Base-by-base conservation (phyloP, 2,797 vertebrate species). In the Brotula barbata region DNA sequence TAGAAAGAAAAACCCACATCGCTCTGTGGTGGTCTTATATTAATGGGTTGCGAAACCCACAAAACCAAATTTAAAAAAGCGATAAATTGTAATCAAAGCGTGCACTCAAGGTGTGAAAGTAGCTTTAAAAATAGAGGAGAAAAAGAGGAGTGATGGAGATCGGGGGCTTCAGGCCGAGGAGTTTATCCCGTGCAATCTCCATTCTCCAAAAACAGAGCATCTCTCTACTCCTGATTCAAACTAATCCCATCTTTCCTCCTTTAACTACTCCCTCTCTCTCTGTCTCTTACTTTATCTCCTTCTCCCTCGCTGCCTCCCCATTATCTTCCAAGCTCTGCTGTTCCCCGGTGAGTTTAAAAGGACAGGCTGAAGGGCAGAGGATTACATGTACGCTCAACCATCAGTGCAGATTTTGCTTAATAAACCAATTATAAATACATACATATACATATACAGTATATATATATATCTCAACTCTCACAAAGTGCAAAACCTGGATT, bases 311-410 rank as follows among this genome's bases (percentile, higher is more conserved):
- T 8, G 14, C 39, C 25, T 17, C 22, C 8, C 42, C 0, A 31
- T 78, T 76, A 77, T 77, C 67, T 59, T 2, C 52, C 41, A 42
- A n/a, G 47, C 31, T 10, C 21, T 55, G 41, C 56, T n/a, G 57
- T 31, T 64, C 44, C 66, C 48, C 52, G 42, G 55, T 2, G 21
- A 50, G 57, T 58, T 59, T 51, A 39, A 23, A 47, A 58, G 45
- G 59, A 55, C 70, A 20, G 51, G 44, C 64, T 67, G 66, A 59
- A 68, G 49, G 49, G 16, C 55, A 53, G 21, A 43, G 39, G 56
- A 50, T 60, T 64, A 23, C 61, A 17, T 45, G 17, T 3, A 37
- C 31, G 7, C 5, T 14, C 14, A 28, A 22, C n/a, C 42, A 45
- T 58, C 47, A 17, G 6, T 49, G 47, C 17, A 45, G 8, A 54